phyloP scores from a whole-genome alignment of 2,797 vertebrate genomes.

The Petrocephalus sullivani region DNA sequence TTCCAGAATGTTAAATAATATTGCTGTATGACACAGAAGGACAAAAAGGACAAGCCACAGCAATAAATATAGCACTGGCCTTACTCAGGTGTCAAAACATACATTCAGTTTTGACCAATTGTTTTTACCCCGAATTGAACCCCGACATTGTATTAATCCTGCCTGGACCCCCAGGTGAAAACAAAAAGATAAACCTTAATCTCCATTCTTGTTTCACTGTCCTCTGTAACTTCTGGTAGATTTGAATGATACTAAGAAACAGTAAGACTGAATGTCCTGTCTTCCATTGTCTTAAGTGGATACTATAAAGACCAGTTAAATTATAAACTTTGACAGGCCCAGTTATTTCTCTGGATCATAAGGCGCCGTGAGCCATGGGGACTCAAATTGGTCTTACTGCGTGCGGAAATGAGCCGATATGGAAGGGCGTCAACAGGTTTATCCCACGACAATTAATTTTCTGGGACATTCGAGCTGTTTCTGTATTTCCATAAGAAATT shows the following conservation, averaged over 20 bases:
- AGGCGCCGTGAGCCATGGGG: not conserved
- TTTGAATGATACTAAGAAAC: not conserved
- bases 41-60: not conserved
- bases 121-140: not conserved
- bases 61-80: not conserved
- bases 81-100: not conserved
- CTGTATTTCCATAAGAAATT: slow-evolving; percentile 17
- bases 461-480: not conserved
- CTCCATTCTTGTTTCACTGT: not conserved
- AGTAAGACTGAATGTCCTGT: not conserved
- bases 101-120: not conserved
- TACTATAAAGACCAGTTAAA: not conserved
- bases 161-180: not conserved
- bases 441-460: not conserved
- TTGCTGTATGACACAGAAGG: not conserved
- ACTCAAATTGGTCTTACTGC: not conserved
- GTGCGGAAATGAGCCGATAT: not conserved
- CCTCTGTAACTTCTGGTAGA: not conserved
- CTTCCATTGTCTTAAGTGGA: not conserved
- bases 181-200: not conserved
- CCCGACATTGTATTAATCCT: not conserved
- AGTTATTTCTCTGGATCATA: not conserved
- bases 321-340: slow-evolving; percentile 10
- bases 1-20: slow-evolving; percentile 15
- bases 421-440: not conserved